Evolutionary conservation across 53 echinoderm and acorn worm genomes (phyloP).

Genomic region (Echinarachnius parma): DNA sequence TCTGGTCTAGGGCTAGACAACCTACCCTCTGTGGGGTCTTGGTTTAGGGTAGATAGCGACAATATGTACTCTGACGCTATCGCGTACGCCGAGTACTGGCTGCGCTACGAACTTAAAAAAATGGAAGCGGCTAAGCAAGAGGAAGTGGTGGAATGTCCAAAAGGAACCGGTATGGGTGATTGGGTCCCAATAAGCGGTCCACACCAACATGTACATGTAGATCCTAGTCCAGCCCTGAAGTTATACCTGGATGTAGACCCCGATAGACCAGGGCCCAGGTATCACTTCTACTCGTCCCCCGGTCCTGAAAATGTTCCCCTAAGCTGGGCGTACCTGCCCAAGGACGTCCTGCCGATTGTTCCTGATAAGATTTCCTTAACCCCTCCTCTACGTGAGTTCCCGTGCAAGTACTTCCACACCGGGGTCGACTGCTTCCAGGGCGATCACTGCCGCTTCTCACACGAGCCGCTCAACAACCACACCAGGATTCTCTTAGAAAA

Average conservation of each 20-base stretch:
- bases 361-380: constrained; percentile 48
- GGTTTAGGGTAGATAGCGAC: constrained; percentile 1
- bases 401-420: constrained; percentile 96
- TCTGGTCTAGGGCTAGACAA: neutral
- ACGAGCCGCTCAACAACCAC: constrained; percentile 68
- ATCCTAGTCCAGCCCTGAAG: neutral
- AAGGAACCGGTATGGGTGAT: neutral
- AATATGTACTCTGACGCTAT: constrained; percentile 23
- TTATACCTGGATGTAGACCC: constrained; percentile 24
- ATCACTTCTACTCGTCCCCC: constrained; percentile 20
- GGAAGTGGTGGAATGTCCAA: neutral
- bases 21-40: neutral
- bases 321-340: constrained; percentile 20
- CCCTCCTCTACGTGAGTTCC: constrained; percentile 62
- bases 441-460: constrained; percentile 88
- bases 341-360: constrained; percentile 1
- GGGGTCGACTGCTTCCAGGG: constrained; percentile 79
- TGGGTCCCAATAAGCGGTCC: too few species aligned
- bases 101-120: constrained; percentile 13
- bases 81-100: constrained; percentile 25
- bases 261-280: constrained; percentile 31
- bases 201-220: constrained; percentile 1
- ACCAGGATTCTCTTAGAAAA: constrained; percentile 73
- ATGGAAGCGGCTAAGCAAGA: neutral
- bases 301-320: neutral